Evolutionary conservation across 2,888 invertebrate species (phyloP).

Genomic region (Pyrochroa serraticornis): DNA sequence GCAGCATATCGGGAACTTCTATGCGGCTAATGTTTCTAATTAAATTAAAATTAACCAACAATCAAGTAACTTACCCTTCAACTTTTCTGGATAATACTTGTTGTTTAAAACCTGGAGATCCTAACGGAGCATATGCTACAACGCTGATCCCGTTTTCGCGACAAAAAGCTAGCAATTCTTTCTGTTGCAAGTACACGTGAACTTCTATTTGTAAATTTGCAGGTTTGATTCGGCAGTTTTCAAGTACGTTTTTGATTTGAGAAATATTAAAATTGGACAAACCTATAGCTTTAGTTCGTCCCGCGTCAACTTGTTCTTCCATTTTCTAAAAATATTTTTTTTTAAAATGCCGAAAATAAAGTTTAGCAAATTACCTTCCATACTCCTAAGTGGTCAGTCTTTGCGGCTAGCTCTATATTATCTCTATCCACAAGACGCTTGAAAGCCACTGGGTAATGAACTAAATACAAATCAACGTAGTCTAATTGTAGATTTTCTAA

Average conservation of each 20-base stretch:
- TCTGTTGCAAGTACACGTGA: slow-evolving; percentile 60
- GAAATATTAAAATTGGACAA: slow-evolving; percentile 77
- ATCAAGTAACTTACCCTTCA: slow-evolving; percentile 34
- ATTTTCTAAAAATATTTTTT: slow-evolving; percentile 58
- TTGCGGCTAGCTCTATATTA: slow-evolving; percentile 43
- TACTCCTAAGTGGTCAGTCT: slow-evolving; percentile 33
- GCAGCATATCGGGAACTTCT: not conserved
- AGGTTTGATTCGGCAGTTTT: slow-evolving; percentile 64
- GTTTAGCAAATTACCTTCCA: slow-evolving; percentile 35
- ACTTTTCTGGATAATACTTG: no score
- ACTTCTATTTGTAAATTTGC: slow-evolving; percentile 71
- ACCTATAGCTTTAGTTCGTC: slow-evolving; percentile 77
- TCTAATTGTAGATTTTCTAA: slow-evolving; percentile 38
- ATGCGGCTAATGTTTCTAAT: slow-evolving; percentile 15
- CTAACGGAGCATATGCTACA: slow-evolving; percentile 61
- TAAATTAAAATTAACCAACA: not conserved
- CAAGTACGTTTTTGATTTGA: slow-evolving; percentile 70
- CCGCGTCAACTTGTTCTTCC: slow-evolving; percentile 68
- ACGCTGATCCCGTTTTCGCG: slow-evolving; percentile 55
- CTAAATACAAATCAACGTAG: slow-evolving; percentile 43
- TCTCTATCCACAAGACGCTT: slow-evolving; percentile 19
- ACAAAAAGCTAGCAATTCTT: slow-evolving; percentile 56
- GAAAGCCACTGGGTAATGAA: slow-evolving; percentile 41
- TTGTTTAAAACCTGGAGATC: slow-evolving; percentile 49
- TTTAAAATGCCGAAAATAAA: not conserved